Evolutionary conservation across 1,140 invertebrate genomes (phyloP).

Genomic region (Ganaspis sp.): DNA sequence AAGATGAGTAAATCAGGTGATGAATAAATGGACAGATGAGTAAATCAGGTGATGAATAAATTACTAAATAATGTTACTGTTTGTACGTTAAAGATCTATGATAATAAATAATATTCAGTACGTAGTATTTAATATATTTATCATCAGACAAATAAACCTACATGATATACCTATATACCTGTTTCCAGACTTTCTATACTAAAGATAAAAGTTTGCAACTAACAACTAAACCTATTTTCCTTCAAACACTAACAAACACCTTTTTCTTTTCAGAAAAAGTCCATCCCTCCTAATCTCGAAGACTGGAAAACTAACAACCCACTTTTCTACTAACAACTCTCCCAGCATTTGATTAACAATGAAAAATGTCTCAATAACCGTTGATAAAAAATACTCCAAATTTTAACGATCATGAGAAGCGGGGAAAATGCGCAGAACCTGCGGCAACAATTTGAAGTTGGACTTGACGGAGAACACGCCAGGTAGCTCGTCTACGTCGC

Average conservation of each 20-base stretch:
- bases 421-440: constrained; percentile 72
- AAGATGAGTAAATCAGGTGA: no score
- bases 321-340: constrained; percentile 40
- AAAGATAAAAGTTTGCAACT: no score
- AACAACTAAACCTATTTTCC: constrained; percentile 44
- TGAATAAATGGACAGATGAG: no score
- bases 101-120: no score
- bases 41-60: no score
- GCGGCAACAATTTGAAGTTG: constrained; percentile 73
- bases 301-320: constrained; percentile 35
- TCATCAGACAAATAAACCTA: no score
- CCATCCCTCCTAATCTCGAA: constrained; percentile 39
- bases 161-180: no score
- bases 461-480: constrained; percentile 74
- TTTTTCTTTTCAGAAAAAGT: constrained; percentile 65
- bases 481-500: constrained; percentile 69
- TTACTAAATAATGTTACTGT: no score
- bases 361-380: not conserved
- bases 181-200: no score
- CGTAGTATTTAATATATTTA: no score
- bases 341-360: not conserved
- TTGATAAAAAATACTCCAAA: constrained; percentile 6
- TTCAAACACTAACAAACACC: constrained; percentile 51
- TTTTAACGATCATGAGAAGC: constrained; percentile 70
- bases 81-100: no score